Evolutionary conservation across 1,140 invertebrate genomes (phyloP).

Genomic region (Drosophila repleta): DNA sequence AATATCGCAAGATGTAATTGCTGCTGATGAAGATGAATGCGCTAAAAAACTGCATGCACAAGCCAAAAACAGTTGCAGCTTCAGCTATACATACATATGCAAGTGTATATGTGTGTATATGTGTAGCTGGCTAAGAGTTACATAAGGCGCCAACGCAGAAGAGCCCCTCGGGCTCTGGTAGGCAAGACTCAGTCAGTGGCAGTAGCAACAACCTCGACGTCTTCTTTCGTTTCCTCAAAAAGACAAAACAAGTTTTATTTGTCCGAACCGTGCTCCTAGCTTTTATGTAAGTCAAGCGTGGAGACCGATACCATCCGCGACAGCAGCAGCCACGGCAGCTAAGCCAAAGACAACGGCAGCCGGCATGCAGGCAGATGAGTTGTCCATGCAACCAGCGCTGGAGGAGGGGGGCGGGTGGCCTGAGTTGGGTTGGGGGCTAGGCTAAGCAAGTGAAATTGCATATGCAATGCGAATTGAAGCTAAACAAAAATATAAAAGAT

Average conservation of each 20-base stretch:
- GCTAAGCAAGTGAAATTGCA: conserved; percentile 61
- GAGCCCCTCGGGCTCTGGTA: conserved; percentile 28
- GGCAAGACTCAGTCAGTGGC: conserved; percentile 9
- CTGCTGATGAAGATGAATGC: conserved; percentile 69
- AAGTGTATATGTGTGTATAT: too few relatives aligned
- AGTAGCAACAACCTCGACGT: conserved; percentile 54
- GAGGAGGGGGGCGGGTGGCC: conserved; percentile 11
- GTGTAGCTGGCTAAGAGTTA: conserved; percentile 39
- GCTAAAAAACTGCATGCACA: conserved; percentile 40
- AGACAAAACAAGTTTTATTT: conserved; percentile 69
- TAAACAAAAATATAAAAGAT: conserved; percentile 27
- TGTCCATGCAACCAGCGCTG: conserved; percentile 41
- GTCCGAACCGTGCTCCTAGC: conserved; percentile 63
- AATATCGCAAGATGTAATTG: conserved; percentile 56
- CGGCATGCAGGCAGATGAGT: conserved; percentile 67
- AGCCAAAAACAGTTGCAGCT: conserved; percentile 26
- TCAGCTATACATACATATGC: too few relatives aligned
- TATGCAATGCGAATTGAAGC: conserved; percentile 60
- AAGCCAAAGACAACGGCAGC: conserved; percentile 26
- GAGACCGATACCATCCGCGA: conserved; percentile 44
- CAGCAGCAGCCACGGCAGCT: conserved; percentile 14
- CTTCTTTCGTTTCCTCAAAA: conserved; percentile 74
- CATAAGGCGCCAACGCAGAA: conserved; percentile 76
- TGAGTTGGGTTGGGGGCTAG: too few relatives aligned
- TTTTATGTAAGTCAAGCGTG: conserved; percentile 77